Conservation (phyloP, 2,113 vertebrate genomes). For the Malurus cyaneus region DNA sequence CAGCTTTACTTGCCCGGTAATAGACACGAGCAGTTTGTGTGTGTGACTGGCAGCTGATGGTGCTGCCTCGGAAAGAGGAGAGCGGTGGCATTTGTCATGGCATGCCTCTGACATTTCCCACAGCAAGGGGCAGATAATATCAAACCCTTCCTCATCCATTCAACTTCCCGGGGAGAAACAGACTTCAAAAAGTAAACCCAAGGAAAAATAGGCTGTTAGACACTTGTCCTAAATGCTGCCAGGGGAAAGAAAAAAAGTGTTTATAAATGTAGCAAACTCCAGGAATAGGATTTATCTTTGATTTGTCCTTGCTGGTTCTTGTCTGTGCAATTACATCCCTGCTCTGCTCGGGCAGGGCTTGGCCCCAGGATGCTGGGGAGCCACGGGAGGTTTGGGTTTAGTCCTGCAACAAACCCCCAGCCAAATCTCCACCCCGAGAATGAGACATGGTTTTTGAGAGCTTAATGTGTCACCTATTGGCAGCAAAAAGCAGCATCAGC, state of each 20-base stretch:
- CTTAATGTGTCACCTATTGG: background rate
- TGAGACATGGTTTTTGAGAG: background rate
- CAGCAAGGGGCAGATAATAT: slow-evolving; percentile 59
- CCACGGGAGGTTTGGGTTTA: background rate
- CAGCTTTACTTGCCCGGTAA: slow-evolving; percentile 19
- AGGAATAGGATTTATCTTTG: background rate
- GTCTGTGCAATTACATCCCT: background rate
- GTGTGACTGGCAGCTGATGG: slow-evolving; percentile 36
- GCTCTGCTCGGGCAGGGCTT: background rate
- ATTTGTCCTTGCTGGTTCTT: background rate
- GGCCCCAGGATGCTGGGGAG: background rate
- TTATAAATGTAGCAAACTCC: background rate
- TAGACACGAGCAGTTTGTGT: background rate
- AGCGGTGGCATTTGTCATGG: slow-evolving; percentile 59
- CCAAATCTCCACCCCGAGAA: background rate
- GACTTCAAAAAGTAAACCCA: slow-evolving; percentile 36
- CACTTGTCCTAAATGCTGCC: background rate
- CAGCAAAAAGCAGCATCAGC: background rate
- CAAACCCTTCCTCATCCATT: slow-evolving; percentile 40
- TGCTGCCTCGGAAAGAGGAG: slow-evolving; percentile 30
- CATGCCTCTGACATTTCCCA: slow-evolving; percentile 58
- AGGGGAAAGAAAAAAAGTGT: background rate
- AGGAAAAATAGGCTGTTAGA: slow-evolving; percentile 6
- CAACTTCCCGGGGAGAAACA: slow-evolving; percentile 45
- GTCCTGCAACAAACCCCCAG: background rate